Percentiles rank a stretch among this genome's conserved stretches.
These are phyloP conservation scores for Rugalucina vietnamica DNA, from an alignment of 2,888 invertebrate species.

Conservation along the genomic window DNA sequence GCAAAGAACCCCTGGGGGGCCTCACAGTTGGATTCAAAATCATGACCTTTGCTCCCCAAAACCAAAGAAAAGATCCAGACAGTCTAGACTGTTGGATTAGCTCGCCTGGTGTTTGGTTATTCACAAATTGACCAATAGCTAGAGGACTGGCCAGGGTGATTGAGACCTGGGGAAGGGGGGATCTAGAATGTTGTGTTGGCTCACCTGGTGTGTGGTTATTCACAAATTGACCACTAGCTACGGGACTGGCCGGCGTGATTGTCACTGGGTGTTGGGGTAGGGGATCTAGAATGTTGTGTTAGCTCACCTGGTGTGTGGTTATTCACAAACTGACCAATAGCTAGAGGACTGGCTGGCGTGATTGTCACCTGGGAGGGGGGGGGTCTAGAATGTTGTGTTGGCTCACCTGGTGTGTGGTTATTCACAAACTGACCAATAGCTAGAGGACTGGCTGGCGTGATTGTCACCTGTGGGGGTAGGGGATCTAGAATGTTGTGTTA, in stretches of 20 bases:
- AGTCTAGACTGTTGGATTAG: no score
- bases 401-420: conserved; percentile 83
- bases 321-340: conserved; percentile 86
- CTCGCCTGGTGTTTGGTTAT: conserved; percentile 84
- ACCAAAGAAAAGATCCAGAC: no score
- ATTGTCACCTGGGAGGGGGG: conserved; percentile 83
- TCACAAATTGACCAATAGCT: conserved; percentile 85
- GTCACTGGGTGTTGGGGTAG: no score
- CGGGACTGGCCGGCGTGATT: conserved; percentile 82
- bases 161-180: no score
- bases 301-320: conserved; percentile 83
- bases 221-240: conserved; percentile 85
- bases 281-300: no score
- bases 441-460: conserved; percentile 83
- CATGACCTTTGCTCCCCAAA: no score
- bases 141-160: conserved; percentile 83
- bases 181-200: no score
- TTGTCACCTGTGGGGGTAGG: no score
- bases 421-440: conserved; percentile 86
- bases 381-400: no score
- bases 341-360: conserved; percentile 83
- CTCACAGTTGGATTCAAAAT: no score
- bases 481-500: no score
- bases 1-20: no score
- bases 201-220: conserved; percentile 84